A percentile compares a stretch with the other conserved stretches of the same genome.
Evolutionary conservation across 2,888 invertebrate genomes (phyloP).

Genomic region (Uloborus plumipes): DNA sequence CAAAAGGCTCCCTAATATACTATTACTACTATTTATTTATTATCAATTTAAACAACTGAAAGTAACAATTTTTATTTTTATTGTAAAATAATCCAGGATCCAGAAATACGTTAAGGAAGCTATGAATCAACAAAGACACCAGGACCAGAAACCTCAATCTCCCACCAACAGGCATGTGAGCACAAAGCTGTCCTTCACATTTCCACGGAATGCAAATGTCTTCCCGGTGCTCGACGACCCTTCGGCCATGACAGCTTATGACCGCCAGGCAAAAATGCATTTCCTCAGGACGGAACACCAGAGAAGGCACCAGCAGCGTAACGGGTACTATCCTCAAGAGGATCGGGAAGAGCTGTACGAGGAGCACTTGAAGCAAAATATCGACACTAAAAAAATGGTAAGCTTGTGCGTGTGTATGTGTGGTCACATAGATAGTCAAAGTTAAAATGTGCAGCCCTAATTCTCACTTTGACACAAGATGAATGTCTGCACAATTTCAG

Average conservation of each 20-base stretch:
- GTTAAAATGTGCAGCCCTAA: no score
- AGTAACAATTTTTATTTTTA: not conserved
- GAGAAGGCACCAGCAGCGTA: constrained; percentile 76
- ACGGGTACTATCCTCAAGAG: constrained; percentile 76
- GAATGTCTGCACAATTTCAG: no score
- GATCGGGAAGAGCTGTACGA: constrained; percentile 70
- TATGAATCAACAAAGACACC: constrained; percentile 68
- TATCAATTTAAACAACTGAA: no score
- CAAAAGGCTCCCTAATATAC: no score
- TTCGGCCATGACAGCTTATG: not conserved
- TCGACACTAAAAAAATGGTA: constrained; percentile 49
- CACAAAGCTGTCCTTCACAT: constrained; percentile 39
- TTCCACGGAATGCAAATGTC: constrained; percentile 24
- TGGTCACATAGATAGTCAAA: not conserved
- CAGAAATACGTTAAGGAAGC: constrained; percentile 73
- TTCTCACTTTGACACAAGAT: no score
- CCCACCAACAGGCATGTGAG: not conserved
- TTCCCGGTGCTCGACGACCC: constrained; percentile 1
- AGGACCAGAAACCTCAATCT: not conserved
- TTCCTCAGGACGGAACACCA: constrained; percentile 75
- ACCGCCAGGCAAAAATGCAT: constrained; percentile 73
- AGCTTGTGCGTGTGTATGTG: not conserved
- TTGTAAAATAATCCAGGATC: constrained; percentile 68
- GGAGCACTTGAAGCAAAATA: constrained; percentile 24
- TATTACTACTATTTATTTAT: no score